Evolutionary conservation across 2,888 invertebrate species (phyloP).

Genomic region (Syrphus vitripennis): DNA sequence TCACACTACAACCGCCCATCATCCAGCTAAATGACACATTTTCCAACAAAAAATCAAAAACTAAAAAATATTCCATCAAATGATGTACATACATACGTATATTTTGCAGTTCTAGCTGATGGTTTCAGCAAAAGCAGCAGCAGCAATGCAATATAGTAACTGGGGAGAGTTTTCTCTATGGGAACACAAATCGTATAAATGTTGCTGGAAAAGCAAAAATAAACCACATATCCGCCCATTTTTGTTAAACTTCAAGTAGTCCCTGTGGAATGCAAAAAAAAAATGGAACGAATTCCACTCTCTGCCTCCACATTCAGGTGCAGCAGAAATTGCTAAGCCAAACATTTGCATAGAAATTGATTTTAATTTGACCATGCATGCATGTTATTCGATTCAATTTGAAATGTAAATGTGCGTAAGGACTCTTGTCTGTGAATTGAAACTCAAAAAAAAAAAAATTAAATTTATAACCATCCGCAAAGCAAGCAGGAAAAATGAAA

Average conservation of each 20-base stretch:
- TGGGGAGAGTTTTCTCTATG: neutral
- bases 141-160: slow-evolving; percentile 13
- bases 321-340: slow-evolving; percentile 42
- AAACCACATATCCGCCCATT: slow-evolving; percentile 8
- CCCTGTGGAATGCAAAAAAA: neutral
- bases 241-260: neutral
- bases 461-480: neutral
- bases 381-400: slow-evolving; percentile 61
- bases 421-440: slow-evolving; percentile 2
- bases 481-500: neutral
- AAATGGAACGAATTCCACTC: neutral
- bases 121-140: neutral
- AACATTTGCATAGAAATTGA: slow-evolving; percentile 70
- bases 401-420: slow-evolving; percentile 60
- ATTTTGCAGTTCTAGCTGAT: slow-evolving; percentile 2
- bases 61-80: slow-evolving; percentile 16
- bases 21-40: neutral
- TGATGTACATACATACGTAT: slow-evolving; percentile 15
- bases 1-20: too few relatives aligned
- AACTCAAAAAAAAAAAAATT: slow-evolving; percentile 9
- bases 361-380: slow-evolving; percentile 64
- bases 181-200: slow-evolving; percentile 28
- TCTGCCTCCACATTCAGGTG: slow-evolving; percentile 28
- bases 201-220: slow-evolving; percentile 1
- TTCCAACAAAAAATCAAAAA: slow-evolving; percentile 1